phyloP scores from a whole-genome alignment of 2,888 invertebrate species.

The Andrena camellia region DNA sequence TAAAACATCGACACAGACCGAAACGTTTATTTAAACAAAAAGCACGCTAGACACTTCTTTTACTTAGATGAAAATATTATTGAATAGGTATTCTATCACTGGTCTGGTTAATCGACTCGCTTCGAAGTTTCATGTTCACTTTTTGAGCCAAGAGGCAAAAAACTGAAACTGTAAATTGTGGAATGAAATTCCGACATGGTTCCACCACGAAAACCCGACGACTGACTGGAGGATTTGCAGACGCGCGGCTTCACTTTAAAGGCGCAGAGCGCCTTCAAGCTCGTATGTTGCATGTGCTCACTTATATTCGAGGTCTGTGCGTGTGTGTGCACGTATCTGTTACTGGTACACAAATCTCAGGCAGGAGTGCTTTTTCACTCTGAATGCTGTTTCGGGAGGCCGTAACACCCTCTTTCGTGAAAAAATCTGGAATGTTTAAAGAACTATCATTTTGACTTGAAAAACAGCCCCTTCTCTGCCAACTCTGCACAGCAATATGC shows the following conservation, averaged over 20 bases:
- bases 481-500: background rate
- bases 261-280: conserved; percentile 83
- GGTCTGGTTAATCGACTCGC: background rate
- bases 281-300: conserved; percentile 71
- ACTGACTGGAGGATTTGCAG: conserved; percentile 83
- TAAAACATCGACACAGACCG: conserved; percentile 27
- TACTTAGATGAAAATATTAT: conserved; percentile 16
- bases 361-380: conserved; percentile 35
- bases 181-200: conserved; percentile 60
- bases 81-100: background rate
- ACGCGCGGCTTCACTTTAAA: conserved; percentile 84
- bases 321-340: conserved; percentile 13
- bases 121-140: background rate
- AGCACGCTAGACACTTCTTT: conserved; percentile 35
- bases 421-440: conserved; percentile 32
- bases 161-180: conserved; percentile 22
- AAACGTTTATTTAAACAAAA: conserved; percentile 18
- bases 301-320: conserved; percentile 27
- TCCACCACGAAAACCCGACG: conserved; percentile 79
- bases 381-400: conserved; percentile 19
- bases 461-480: too few species aligned
- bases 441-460: conserved; percentile 15
- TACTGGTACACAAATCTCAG: conserved; percentile 13
- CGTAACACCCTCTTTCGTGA: background rate
- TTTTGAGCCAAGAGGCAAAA: background rate